phyloP scores from a whole-genome alignment of 2,797 vertebrate species.

The Prunella strophiata region DNA sequence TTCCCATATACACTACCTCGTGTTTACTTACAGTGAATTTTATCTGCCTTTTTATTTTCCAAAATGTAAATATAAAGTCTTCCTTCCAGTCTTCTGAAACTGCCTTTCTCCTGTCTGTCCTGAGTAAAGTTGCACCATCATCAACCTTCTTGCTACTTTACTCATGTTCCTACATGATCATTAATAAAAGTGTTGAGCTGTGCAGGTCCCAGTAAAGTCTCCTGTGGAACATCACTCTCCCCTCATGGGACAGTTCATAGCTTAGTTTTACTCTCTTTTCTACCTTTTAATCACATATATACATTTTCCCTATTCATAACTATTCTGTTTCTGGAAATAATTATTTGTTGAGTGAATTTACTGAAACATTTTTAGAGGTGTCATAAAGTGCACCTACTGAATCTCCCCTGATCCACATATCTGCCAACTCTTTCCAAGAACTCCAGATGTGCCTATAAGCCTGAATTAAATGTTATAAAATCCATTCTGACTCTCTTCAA shows the following conservation, averaged over 20 bases:
- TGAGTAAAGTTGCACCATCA: not conserved
- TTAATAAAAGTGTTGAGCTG: not conserved
- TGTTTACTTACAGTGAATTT: not conserved
- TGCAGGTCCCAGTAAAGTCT: not conserved
- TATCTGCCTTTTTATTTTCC: not conserved
- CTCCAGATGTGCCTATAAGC: not conserved
- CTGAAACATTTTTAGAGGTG: not conserved
- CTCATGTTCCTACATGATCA: not conserved
- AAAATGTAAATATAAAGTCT: not conserved
- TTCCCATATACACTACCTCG: not conserved
- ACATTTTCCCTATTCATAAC: not conserved
- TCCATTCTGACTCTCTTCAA: not conserved
- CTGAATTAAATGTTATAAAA: not conserved
- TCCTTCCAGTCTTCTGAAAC: not conserved
- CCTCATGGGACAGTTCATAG: not conserved
- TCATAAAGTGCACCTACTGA: not conserved
- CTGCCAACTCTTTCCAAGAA: not conserved
- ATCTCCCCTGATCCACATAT: not conserved
- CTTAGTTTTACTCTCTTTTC: not conserved
- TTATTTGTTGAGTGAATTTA: not conserved
- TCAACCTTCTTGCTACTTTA: not conserved
- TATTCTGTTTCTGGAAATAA: accelerated
- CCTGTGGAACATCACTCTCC: not conserved
- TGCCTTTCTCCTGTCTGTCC: not conserved
- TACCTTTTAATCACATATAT: not conserved